Conservation (phyloP, 2,888 invertebrate species). For the Drosophila demipolita region DNA sequence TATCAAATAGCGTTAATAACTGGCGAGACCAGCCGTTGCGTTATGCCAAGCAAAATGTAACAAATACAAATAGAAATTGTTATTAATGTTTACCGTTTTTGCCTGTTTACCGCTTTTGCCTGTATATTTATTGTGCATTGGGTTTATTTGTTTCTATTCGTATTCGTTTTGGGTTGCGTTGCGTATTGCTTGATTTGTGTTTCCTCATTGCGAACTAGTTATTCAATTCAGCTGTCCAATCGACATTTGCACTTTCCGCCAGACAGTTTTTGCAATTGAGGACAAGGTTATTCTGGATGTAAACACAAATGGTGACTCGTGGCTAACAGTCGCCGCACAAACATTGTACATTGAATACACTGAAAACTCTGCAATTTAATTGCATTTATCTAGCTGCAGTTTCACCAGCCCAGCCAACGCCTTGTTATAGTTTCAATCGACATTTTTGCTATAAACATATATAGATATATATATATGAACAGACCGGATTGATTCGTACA, state of each 20-base stretch:
- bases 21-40: conserved; percentile 18
- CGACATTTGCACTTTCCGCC: conserved; percentile 33
- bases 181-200: conserved; percentile 12
- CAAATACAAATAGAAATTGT: conserved; percentile 46
- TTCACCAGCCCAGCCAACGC: conserved; percentile 33
- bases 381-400: conserved; percentile 38
- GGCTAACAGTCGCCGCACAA: background rate
- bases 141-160: conserved; percentile 17
- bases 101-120: conserved; percentile 8
- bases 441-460: conserved; percentile 18
- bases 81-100: conserved; percentile 58
- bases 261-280: conserved; percentile 2
- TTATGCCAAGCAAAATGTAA: conserved; percentile 18
- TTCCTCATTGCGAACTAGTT: conserved; percentile 16
- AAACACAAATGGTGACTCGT: background rate
- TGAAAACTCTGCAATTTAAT: conserved; percentile 11
- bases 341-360: background rate
- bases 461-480: background rate
- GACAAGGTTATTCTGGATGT: conserved; percentile 32
- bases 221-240: conserved; percentile 40
- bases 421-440: conserved; percentile 60
- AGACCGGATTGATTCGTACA: conserved; percentile 52
- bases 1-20: conserved; percentile 51
- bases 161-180: conserved; percentile 6
- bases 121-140: conserved; percentile 42